Conservation (phyloP, 92 coral and sea anemone species). For the Porites cylindrica region DNA sequence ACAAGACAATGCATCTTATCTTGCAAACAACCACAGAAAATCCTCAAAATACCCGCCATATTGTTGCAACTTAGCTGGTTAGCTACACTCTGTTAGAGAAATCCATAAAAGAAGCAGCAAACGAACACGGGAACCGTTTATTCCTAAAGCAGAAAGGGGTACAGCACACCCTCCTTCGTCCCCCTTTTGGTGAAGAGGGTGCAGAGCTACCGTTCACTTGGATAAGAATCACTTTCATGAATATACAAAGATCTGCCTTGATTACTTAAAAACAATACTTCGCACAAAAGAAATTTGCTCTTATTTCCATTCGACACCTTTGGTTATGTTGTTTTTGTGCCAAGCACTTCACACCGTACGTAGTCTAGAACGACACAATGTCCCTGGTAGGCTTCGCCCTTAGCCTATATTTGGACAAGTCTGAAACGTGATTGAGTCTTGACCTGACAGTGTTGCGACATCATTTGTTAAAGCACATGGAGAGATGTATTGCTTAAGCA, state of each 20-base stretch:
- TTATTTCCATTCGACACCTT: slow-evolving; percentile 64
- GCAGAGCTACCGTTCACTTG: slow-evolving; percentile 16
- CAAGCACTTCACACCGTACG: slow-evolving; percentile 39
- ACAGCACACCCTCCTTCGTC: slow-evolving; percentile 44
- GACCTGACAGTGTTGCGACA: slow-evolving; percentile 66
- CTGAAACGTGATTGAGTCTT: slow-evolving; percentile 68
- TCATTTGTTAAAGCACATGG: slow-evolving; percentile 68
- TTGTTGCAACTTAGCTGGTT: slow-evolving; percentile 52
- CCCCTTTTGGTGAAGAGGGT: slow-evolving; percentile 30
- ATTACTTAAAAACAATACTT: slow-evolving; percentile 52
- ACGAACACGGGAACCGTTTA: slow-evolving; percentile 25
- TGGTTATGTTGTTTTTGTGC: slow-evolving; percentile 49
- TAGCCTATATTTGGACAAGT: slow-evolving; percentile 30
- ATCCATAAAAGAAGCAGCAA: slow-evolving; percentile 11
- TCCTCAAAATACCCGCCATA: slow-evolving; percentile 68
- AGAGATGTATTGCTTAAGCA: slow-evolving; percentile 46
- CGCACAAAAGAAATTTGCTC: slow-evolving; percentile 51
- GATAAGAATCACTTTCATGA: slow-evolving; percentile 33
- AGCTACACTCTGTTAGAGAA: neutral
- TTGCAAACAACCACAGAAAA: slow-evolving; percentile 78
- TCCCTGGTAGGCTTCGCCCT: slow-evolving; percentile 1
- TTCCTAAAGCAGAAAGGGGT: slow-evolving; percentile 25
- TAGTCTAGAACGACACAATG: slow-evolving; percentile 29
- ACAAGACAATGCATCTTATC: slow-evolving; percentile 81
- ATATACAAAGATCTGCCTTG: slow-evolving; percentile 54